phyloP scores from a whole-genome alignment of 2,113 vertebrate species.

The Xiphophorus couchianus region DNA sequence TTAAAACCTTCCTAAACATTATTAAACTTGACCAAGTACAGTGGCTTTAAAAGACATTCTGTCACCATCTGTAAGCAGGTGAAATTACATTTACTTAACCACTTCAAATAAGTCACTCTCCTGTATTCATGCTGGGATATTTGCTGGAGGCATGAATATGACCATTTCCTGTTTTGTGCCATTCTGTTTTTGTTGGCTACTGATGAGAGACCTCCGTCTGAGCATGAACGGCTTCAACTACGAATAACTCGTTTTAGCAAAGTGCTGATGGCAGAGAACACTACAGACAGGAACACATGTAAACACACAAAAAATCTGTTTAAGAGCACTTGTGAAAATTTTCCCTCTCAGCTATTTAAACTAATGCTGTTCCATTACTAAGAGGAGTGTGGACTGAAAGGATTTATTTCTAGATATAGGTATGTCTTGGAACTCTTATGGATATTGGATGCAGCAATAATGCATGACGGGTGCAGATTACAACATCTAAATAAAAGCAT shows the following conservation, averaged over 20 bases:
- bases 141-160: not conserved
- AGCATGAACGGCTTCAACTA: not conserved
- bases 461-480: slow-evolving; percentile 1
- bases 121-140: slow-evolving; percentile 3
- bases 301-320: not conserved
- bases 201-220: slow-evolving; percentile 15
- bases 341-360: not conserved
- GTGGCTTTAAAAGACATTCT: not conserved
- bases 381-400: not conserved
- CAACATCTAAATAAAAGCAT: not conserved
- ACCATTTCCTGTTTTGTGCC: slow-evolving; percentile 11
- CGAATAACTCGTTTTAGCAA: slow-evolving; percentile 14
- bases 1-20: slow-evolving; percentile 12
- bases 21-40: not conserved
- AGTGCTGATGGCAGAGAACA: not conserved
- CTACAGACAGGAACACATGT: not conserved
- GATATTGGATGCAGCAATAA: slow-evolving; percentile 4
- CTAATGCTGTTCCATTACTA: not conserved
- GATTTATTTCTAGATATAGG: not conserved
- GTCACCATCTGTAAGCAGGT: not conserved
- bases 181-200: slow-evolving; percentile 23
- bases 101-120: not conserved
- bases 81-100: slow-evolving; percentile 7
- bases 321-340: not conserved
- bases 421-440: not conserved